A percentile compares a stretch with the other conserved stretches of the same genome.
phyloP scores from a whole-genome alignment of 2,797 vertebrate genomes.

The Argentina silus region DNA sequence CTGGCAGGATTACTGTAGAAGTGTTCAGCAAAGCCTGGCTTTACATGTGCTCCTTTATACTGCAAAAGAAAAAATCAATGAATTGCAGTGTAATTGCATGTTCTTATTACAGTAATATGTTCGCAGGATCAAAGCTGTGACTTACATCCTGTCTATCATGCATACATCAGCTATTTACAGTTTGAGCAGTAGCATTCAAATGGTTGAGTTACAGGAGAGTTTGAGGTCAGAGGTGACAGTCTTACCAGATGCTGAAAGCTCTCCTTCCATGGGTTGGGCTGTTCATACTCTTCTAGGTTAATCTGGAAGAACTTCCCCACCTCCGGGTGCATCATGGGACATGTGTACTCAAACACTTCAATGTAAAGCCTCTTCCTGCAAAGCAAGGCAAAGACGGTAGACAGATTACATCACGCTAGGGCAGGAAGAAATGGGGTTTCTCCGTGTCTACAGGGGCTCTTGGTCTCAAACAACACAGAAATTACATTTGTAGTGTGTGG shows the following conservation, averaged over 20 bases:
- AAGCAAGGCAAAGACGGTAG: slow-evolving; percentile 14
- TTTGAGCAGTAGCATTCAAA: neutral
- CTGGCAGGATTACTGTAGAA: slow-evolving; percentile 99
- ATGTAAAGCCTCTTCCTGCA: slow-evolving; percentile 98
- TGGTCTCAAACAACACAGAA: neutral
- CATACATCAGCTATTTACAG: neutral
- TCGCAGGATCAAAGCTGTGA: neutral
- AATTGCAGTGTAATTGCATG: neutral
- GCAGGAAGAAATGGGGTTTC: neutral
- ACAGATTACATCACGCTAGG: neutral
- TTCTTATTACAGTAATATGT: slow-evolving; percentile 6
- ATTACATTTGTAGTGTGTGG: neutral
- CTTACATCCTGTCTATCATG: neutral
- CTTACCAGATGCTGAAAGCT: slow-evolving; percentile 99
- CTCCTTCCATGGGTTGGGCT: slow-evolving; percentile 99
- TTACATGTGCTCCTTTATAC: slow-evolving; percentile 99
- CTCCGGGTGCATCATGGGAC: slow-evolving; percentile 99
- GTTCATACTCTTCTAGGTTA: slow-evolving; percentile 98
- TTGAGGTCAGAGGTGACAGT: slow-evolving; percentile 1
- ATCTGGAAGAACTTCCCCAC: slow-evolving; percentile 99
- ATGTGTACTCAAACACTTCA: slow-evolving; percentile 99
- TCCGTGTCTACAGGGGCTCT: too few species aligned
- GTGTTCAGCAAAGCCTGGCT: slow-evolving; percentile 98
- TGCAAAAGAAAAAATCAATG: slow-evolving; percentile 69
- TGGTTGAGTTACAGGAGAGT: neutral